Conservation (phyloP, 2,888 invertebrate genomes). For the Chrysina gloriosa region DNA sequence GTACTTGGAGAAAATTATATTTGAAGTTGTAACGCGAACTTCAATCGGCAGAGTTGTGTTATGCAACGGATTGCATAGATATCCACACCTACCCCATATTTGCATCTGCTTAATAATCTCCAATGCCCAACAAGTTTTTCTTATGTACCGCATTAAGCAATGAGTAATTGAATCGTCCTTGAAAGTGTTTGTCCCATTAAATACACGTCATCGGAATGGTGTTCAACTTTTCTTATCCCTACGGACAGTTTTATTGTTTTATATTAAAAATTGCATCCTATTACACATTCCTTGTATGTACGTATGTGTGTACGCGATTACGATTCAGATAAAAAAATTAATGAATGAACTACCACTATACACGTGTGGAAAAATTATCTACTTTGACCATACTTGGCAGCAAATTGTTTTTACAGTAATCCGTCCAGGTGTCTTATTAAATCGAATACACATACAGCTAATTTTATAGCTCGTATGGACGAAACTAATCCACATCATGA, state of each 20-base stretch:
- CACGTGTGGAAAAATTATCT: background rate
- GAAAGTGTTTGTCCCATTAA: constrained; percentile 32
- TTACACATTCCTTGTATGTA: background rate
- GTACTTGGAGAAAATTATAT: background rate
- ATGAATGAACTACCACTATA: constrained; percentile 8
- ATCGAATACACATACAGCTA: too few species aligned
- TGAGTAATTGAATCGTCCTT: constrained; percentile 34
- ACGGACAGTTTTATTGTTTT: constrained; percentile 11
- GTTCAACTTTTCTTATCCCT: constrained; percentile 16
- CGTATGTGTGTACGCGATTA: background rate
- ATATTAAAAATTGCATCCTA: constrained; percentile 22
- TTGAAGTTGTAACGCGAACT: too few species aligned
- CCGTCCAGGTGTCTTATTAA: too few species aligned
- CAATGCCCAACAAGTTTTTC: background rate
- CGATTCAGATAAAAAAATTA: constrained; percentile 4
- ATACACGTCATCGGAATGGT: constrained; percentile 25
- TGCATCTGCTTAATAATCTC: constrained; percentile 15
- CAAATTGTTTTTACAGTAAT: too few species aligned
- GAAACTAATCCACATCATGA: background rate
- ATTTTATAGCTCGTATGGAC: background rate
- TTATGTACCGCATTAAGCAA: constrained; percentile 1
- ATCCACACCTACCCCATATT: constrained; percentile 11
- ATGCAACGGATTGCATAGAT: constrained; percentile 3
- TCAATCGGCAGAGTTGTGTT: background rate
- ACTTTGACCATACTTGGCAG: too few species aligned